phyloP scores from a whole-genome alignment of 2,888 invertebrate genomes.

The Eupeodes luniger region DNA sequence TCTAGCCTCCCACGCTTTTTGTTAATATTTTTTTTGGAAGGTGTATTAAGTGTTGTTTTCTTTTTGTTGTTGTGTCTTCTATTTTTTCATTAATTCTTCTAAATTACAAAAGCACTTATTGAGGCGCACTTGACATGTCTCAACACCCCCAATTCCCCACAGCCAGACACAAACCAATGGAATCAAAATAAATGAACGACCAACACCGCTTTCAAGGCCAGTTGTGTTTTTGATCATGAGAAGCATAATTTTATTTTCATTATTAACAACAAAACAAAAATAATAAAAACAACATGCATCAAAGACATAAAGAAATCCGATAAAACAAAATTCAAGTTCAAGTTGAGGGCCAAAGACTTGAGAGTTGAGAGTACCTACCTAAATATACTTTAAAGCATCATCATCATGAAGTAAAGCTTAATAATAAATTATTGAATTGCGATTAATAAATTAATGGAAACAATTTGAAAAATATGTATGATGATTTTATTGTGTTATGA shows the following conservation, averaged over 20 bases:
- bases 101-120: conserved; percentile 44
- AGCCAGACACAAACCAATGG: conserved; percentile 27
- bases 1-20: neutral
- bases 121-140: neutral
- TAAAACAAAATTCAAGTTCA: conserved; percentile 42
- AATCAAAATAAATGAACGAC: conserved; percentile 14
- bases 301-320: neutral
- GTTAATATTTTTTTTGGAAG: neutral
- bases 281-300: conserved; percentile 22
- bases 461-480: neutral
- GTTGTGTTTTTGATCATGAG: conserved; percentile 7
- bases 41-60: neutral
- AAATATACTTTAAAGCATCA: neutral
- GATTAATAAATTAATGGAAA: neutral
- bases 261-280: neutral
- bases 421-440: conserved; percentile 13
- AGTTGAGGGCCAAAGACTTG: conserved; percentile 33
- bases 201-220: conserved; percentile 39
- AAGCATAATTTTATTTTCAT: conserved; percentile 28
- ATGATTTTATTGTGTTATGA: neutral
- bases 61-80: neutral
- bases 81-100: conserved; percentile 32
- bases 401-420: conserved; percentile 3
- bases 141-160: neutral
- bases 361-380: neutral